Base-by-base conservation (phyloP, 2,113 vertebrate genomes). In the Abramis brama region DNA sequence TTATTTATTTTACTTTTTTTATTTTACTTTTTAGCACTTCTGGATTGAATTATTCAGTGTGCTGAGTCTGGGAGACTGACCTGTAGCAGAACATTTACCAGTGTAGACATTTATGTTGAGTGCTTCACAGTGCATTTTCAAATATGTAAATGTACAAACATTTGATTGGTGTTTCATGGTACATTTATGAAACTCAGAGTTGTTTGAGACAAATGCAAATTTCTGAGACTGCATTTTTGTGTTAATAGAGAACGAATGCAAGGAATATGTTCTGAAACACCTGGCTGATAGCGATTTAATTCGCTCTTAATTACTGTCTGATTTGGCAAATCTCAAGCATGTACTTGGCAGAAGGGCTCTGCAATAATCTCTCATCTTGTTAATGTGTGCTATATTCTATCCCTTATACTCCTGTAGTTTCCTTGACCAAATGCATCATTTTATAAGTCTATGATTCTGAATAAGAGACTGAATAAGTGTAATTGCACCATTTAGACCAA, bases 201-300 rank as follows among this genome's bases (percentile, higher is more conserved):
- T 21, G 59, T 64, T 47, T 79, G 13, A 59, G n/a, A 71, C 50
- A 55, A 81, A 47, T 80, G 47, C 62, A 47, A 19, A 79, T 50
- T 43, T 79, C 59, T 21, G 64, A 79, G 47, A 87, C 45, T 21
- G 70, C 27, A 77, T 23, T 84, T 55, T 59, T 60, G 70, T 64
- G 43, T 36, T 79, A 55, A 50, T 15, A 52, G 47, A 79, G 36
- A 79, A 15, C 73, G 36, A 85, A 78, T 43, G 52, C 57, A 27
- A 50, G 85, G 79, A 88, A 88, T 83, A 88, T 86, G 59, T 86
- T 45, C 81, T 89, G 60, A 75, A 87, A 79, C 82, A 85, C 71
- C 85, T 86, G 62, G 62, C 45, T 85, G 87, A 86, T 68, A 73
- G 79, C 0, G 6, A 73, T 83, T 79, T 70, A 83, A 79, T 83